Base-by-base conservation (phyloP, 2,888 invertebrate genomes). In the Ophioninae sp. region DNA sequence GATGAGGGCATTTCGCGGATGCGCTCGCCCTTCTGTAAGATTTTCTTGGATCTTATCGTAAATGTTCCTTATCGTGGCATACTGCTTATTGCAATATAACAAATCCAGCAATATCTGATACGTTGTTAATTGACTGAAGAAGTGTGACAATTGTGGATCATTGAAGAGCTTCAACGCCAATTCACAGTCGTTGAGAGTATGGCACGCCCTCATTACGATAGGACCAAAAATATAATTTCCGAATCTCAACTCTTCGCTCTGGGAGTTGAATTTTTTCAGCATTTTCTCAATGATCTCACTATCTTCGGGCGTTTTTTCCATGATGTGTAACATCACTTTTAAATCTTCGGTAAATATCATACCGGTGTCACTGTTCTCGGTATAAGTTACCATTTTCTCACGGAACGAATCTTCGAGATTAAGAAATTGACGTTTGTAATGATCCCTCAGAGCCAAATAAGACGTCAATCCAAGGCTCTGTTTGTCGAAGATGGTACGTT, bases 311-410 rank as follows among this genome's bases (percentile, higher is more conserved):
- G 93, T 94, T 41, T 94, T 94, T 82, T 96, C 95, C 2, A 95
- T 95, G 75, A 97, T 91, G 89, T 97, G 96, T 6, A 96, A 91
- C 95, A 97, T 96, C 90, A 96, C 96, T 91, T 97, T 97, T 13
- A 97, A 93, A 92, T 97, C 97, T 93, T 97, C 97, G 7, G 97
- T 97, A 89, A 97, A 97, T 85, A 97, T 94, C 94, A 97, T 95
- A 86, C 94, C 95, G 84, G 94, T 94, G 0, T 91, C 86, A 0
- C 94, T 92, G 20, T 94, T 93, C 3, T 92, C 87, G 0, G 95
- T 93, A 91, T 95, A 96, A 75, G 95, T 95, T 13, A 88, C 91
- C 96, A 97, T 97, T 93, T 97, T 96, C 0, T 91, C 87, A 81
- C 94, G 94, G 91, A 97, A 97, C 85, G 95, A 95, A 0, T 95